Base-by-base conservation (phyloP, 1,140 invertebrate species). In the Trichonephila clavata region DNA sequence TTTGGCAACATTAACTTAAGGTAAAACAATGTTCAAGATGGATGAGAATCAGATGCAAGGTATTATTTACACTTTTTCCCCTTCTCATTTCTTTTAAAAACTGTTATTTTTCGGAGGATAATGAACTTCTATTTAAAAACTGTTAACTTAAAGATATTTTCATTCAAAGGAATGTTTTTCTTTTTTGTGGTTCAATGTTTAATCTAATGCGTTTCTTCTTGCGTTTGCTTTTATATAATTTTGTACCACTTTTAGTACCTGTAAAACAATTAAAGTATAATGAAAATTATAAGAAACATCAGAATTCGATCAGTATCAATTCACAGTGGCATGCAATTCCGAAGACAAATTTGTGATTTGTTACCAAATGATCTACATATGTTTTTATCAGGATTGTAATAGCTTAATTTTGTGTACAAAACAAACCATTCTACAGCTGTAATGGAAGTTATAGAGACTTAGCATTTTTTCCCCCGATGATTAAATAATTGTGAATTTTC, bases 41-140 rank as follows among this genome's bases (percentile, higher is more conserved):
- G 91, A 92, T 86, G 91, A 92, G 91, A 92, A 24, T 86, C 91
- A 92, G 27, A 86, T 92, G 83, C 91, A 92, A 92, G 91, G 91
- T 92, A 92, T 16, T 84, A 60, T 65, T 61, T 61, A 39, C 14
- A 27, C 50, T 43, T 68, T 57, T 86, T 65, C 43, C 57, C 32
- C 32, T 39, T 39, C 32, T 57, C 60, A 84, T 59, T 84, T 59
- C 0, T 27, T 71, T 24, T 77, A 24, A 77, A 77, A 77, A 50
- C 50, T 50, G 7, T 10, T 10, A 50, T 50, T 50, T 50, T 50
- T 50, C 10, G 65, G 20, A 3, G 16, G 7, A n/a, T 16, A 68
- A 68, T 68, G 65, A 3, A 16, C 20, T n/a, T 24, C 27, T n/a
- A 10, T 18, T 68, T 71, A 71, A 24, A 18, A 71, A 71, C 65